Percentiles rank a stretch among this genome's conserved stretches.
phyloP scores from a whole-genome alignment of 2,113 vertebrate genomes.

The Panurus biarmicus region DNA sequence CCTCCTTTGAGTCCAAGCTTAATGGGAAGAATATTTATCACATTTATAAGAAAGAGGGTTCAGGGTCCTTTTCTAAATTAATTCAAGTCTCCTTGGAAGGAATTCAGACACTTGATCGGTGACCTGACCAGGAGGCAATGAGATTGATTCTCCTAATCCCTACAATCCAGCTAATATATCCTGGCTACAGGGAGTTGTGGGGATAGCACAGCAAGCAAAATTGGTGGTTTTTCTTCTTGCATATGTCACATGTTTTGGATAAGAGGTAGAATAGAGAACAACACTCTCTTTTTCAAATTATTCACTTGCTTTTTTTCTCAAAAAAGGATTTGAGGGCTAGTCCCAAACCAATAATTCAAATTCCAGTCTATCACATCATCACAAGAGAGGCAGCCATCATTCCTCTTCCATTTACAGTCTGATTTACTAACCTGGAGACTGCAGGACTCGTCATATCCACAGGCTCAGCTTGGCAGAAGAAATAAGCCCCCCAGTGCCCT shows the following conservation, averaged over 20 bases:
- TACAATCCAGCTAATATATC: neutral
- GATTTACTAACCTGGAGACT: neutral
- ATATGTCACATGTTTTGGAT: neutral
- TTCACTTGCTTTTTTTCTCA: neutral
- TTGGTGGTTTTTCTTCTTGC: neutral
- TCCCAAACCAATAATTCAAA: neutral
- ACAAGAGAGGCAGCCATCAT: neutral
- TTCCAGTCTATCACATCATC: neutral
- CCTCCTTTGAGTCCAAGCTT: neutral
- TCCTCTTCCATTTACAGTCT: neutral
- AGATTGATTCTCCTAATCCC: neutral
- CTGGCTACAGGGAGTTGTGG: neutral
- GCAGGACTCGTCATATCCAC: neutral
- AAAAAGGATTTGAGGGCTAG: neutral
- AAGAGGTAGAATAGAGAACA: neutral
- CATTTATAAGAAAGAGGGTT: neutral
- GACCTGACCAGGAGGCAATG: neutral
- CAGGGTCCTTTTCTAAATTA: neutral
- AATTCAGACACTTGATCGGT: neutral
- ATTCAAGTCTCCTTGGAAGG: neutral
- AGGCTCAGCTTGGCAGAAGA: neutral
- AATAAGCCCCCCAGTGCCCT: neutral
- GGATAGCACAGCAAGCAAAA: neutral
- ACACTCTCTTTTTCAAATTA: neutral
- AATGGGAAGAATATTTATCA: neutral